Evolutionary conservation across 2,113 vertebrate genomes (phyloP), one percentile per base, ranked within the genome.

Genomic region (Electrona antarctica): DNA sequence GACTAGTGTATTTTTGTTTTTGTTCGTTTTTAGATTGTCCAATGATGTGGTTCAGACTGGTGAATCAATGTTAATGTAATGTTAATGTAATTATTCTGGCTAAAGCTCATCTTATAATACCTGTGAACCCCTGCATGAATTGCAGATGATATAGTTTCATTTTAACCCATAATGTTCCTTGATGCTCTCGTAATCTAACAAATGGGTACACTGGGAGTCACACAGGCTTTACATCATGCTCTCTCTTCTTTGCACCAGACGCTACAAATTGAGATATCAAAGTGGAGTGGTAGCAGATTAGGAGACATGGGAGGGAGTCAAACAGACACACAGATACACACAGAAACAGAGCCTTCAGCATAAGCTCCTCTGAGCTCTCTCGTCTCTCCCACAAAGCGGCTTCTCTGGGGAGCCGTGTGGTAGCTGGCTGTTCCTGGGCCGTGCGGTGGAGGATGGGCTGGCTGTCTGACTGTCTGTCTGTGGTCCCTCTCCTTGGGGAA

Each of bases 381-480:
- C 81, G 84, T 84, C 83, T 74, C 79, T 81, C 81, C 82, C 83
- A 64, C 84, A 60, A 64, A 83, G 78, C 74, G 78, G 71, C 73
- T 79, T 85, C 88, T 88, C 90, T 72, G 75, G 90, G 90, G 89
- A 88, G 73, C 82, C 78, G 79, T 85, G 77, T 76, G 81, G 77
- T 86, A 78, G 81, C 81, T 89, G 79, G 73, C 76, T 83, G 79
- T 64, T 66, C 84, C 80, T 48, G 77, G 79, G 76, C 85, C 69
- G 71, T 74, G 67, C 79, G 78, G 80, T 69, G 76, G 68, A 87
- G 82, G 80, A 84, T 55, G 75, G 85, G 54, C 65, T 11, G 64
- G 29, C 51, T 51, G 72, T 62, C 89, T 82, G 87, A 73, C 88
- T 88, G 86, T 87, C 90, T 88, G 79, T 79, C 80, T 89, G 73